Percentiles rank a stretch among this genome's conserved stretches.
Evolutionary conservation across 2,888 invertebrate species (phyloP).

Genomic region (Rhyacophila evoluta): DNA sequence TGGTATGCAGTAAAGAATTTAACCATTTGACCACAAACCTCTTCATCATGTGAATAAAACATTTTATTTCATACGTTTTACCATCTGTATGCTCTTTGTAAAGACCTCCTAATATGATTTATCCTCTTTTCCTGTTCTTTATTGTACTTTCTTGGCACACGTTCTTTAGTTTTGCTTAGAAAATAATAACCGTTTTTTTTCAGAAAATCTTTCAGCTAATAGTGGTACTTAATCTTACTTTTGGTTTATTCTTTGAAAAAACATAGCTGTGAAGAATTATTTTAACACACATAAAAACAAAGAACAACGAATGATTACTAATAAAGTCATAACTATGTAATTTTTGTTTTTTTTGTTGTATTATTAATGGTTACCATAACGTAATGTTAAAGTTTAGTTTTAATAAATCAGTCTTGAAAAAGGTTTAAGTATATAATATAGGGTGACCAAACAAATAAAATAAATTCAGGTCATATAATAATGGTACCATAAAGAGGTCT

Average conservation of each 20-base stretch:
- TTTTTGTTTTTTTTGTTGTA: too few relatives aligned
- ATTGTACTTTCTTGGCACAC: conserved; percentile 13
- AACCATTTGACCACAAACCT: neutral
- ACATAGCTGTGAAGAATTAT: too few relatives aligned
- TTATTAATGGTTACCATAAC: too few relatives aligned
- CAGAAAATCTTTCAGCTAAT: neutral
- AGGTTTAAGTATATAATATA: too few relatives aligned
- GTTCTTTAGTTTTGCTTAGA: conserved; percentile 10
- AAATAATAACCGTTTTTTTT: neutral
- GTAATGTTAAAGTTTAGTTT: too few relatives aligned
- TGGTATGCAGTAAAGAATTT: neutral
- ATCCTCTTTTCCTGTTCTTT: neutral
- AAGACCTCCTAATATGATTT: conserved; percentile 16
- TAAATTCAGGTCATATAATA: too few relatives aligned
- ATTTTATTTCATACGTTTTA: conserved; percentile 7
- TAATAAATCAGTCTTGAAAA: too few relatives aligned
- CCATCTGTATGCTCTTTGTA: conserved; percentile 22
- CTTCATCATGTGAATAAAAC: conserved; percentile 3
- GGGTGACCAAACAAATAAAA: too few relatives aligned
- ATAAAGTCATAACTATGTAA: too few relatives aligned
- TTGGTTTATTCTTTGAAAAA: neutral
- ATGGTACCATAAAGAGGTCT: too few relatives aligned
- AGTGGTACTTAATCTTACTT: neutral
- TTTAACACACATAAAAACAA: too few relatives aligned
- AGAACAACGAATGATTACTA: too few relatives aligned